Evolutionary conservation across 2,113 vertebrate genomes (phyloP), one percentile per base, ranked within the genome.

Genomic region (Fregetta grallaria): DNA sequence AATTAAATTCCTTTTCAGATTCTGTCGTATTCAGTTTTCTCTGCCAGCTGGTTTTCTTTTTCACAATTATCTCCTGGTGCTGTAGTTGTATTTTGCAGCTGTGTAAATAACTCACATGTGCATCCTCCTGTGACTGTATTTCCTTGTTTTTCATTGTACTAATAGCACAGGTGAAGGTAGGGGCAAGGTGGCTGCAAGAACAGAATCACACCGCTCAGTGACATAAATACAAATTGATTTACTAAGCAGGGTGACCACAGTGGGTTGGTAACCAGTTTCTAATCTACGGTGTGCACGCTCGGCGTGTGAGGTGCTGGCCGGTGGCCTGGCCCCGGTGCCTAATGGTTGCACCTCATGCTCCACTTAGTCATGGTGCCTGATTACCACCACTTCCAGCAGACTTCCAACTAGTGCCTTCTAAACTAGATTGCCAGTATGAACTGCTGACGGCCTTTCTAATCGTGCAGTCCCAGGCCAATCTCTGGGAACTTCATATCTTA

Each of bases 381-480:
- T 7, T 18, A 20, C 30, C 52, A 8, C 2, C 25, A 21, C 18
- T 67, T 68, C 49, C 62, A 61, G 40, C 1, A 0, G 26, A 19
- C 30, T 50, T 45, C 25, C 30, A 56, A 5, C 20, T 15, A 0
- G 0, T 16, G 9, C 42, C 44, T 79, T 79, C 44, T 27, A 8
- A 44, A 40, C 36, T 7, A 6, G 14, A 26, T 6, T 34, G 49
- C 13, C 44, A 26, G 40, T 7, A 6, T 10, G 5, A 40, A 15
- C 11, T 52, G 53, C 56, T 67, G 15, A 8, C 9, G 5, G 27
- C 59, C 9, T 34, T 62, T 44, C n/a, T 34, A 49, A 40, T n/a
- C 5, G 1, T 2, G 4, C 0, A 10, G 44, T 52, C 7, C 78
- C 79, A n/a, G 58, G n/a, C 13, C 17, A 3, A 1, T 1, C 10